phyloP scores from a whole-genome alignment of 2,113 vertebrate species.

The Albula goreensis region DNA sequence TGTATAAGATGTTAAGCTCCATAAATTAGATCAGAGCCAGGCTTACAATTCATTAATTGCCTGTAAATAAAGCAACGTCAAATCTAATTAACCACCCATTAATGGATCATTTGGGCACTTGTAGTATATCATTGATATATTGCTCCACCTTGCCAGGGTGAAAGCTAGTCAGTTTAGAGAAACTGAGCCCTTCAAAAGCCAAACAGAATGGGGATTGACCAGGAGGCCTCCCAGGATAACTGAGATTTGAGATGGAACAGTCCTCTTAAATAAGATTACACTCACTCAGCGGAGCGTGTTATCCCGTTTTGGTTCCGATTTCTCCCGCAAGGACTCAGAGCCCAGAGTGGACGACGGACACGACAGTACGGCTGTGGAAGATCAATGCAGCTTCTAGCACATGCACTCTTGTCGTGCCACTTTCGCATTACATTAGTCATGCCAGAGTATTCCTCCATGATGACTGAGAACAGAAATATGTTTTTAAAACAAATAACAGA shows the following conservation, averaged over 20 bases:
- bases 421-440: not conserved
- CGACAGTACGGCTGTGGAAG: not conserved
- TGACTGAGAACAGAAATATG: too few species aligned
- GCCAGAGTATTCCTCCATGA: not conserved
- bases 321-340: not conserved
- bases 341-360: not conserved
- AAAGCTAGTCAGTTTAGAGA: slow-evolving; percentile 12
- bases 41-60: slow-evolving; percentile 38
- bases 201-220: not conserved
- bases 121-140: slow-evolving; percentile 29
- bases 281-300: not conserved
- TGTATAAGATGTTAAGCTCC: slow-evolving; percentile 28
- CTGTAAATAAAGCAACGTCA: slow-evolving; percentile 30
- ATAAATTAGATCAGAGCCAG: slow-evolving; percentile 29
- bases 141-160: not conserved
- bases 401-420: not conserved
- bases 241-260: not conserved
- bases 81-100: slow-evolving; percentile 37
- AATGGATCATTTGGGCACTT: slow-evolving; percentile 28
- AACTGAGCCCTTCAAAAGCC: not conserved
- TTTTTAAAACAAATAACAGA: too few species aligned
- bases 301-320: not conserved
- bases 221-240: not conserved
- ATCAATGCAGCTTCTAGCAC: not conserved
- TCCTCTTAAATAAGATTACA: slow-evolving; percentile 25